phyloP scores from a whole-genome alignment of 1,140 invertebrate genomes.

The Drosophila pseudoobscura region DNA sequence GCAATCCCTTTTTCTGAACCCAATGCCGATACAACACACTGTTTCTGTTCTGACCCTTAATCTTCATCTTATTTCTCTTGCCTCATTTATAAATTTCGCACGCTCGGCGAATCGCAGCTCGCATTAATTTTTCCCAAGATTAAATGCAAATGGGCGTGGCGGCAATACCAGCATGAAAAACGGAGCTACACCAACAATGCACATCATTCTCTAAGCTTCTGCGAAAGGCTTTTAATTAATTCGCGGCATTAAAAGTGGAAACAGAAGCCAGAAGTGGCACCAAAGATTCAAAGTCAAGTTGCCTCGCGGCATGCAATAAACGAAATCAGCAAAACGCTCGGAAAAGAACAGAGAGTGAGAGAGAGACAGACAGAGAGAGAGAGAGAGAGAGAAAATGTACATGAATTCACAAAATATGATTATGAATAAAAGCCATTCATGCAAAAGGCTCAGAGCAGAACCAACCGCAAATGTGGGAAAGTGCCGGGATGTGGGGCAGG shows the following conservation, averaged over 20 bases:
- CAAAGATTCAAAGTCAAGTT: conserved; percentile 71
- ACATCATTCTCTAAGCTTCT: conserved; percentile 57
- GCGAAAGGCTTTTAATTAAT: conserved; percentile 73
- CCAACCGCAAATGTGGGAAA: conserved; percentile 59
- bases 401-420: conserved; percentile 57
- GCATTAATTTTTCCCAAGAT: conserved; percentile 20
- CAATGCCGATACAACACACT: neutral
- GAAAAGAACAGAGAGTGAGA: conserved; percentile 5
- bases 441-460: conserved; percentile 43
- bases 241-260: conserved; percentile 47
- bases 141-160: conserved; percentile 47
- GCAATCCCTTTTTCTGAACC: conserved; percentile 43
- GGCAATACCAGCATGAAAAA: conserved; percentile 3
- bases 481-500: conserved; percentile 21
- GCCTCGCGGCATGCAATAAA: conserved; percentile 24
- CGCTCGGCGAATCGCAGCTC: conserved; percentile 31
- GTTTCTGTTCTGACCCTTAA: neutral
- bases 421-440: conserved; percentile 78
- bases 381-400: conserved; percentile 31
- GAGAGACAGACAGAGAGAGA: conserved; percentile 9
- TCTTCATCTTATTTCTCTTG: neutral
- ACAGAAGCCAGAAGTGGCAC: conserved; percentile 20
- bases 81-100: conserved; percentile 45
- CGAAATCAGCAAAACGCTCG: conserved; percentile 26
- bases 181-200: conserved; percentile 51